Evolutionary conservation across 2,797 vertebrate genomes (phyloP), one percentile per base, ranked within the genome.

Genomic region (Coregonus suidteri): DNA sequence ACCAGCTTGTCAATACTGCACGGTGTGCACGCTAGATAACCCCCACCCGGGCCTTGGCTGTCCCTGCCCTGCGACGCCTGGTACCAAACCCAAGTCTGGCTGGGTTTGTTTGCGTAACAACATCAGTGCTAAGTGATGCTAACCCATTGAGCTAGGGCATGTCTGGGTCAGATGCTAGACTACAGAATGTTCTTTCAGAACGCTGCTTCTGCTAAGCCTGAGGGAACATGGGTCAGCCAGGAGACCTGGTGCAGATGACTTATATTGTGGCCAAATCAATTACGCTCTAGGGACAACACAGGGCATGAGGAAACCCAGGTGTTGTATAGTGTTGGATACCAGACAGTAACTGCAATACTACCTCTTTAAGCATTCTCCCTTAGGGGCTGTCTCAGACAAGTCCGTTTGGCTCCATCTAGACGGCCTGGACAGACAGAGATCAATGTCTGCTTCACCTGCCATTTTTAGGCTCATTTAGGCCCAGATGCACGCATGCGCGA

Each of bases 1-100:
- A 91, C 88, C 89, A 93, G 79, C 79, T 93, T 92, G 84, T 94
- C 94, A 88, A 95, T 90, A 0, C 94, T 92, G 35, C 92, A 93
- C 91, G 89, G 92, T 84, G 95, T 90, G 75, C 89, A 59, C 93
- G 77, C 53, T 51, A 73, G 14, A 3, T 52, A 51, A 35, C 51
- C 82, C 65, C 13, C 65, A 16, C 25, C 25, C 13, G 15, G 15
- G 66, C 31, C 31, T 67, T 4, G 6, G 66, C 66, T 67, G 30
- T 18, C 66, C 66, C 31, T 25, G 80, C 74, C 67, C 73, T 1
- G 62, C 1, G 34, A 52, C 56, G 53, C 81, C 88, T 92, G 88
- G 88, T 20, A 56, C 77, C 59, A 30, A 64, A 25, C 59, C 68
- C 75, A n/a, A 74, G 69, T 81, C 76, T 13, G 69, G 31, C 77